Percentiles rank a stretch among this genome's conserved stretches.
Conservation (phyloP, 2,113 vertebrate genomes). For the Pituophis catenifer region DNA sequence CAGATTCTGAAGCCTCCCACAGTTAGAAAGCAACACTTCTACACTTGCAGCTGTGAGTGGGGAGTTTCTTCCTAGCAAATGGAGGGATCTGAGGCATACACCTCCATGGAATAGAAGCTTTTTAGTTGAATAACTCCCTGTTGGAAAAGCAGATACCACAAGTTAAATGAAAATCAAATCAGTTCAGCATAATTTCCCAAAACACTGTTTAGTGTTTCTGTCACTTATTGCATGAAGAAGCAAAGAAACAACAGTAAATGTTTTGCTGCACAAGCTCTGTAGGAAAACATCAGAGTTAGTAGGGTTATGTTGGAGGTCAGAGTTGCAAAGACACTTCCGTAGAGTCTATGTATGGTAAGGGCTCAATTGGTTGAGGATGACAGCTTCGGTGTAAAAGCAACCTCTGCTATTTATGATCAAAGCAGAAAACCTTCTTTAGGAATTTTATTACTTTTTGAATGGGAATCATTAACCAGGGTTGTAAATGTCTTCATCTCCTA, state of each 20-base stretch:
- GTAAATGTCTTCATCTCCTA: background rate
- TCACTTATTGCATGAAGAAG: background rate
- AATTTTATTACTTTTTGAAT: background rate
- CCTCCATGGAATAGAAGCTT: constrained; percentile 27
- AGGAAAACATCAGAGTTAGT: background rate
- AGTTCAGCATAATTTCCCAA: background rate
- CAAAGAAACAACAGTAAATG: background rate
- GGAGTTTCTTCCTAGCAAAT: constrained; percentile 45
- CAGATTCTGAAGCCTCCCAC: constrained; percentile 50
- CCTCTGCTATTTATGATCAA: background rate
- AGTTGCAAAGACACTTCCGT: background rate
- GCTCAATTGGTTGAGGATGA: background rate
- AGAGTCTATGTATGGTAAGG: background rate
- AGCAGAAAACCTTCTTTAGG: background rate
- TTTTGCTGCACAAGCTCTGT: background rate
- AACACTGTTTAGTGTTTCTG: background rate
- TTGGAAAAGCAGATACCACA: constrained; percentile 3
- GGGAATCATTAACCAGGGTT: background rate
- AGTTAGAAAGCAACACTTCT: constrained; percentile 34
- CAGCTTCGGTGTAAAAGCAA: background rate
- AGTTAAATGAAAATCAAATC: constrained; percentile 19
- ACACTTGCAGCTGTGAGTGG: constrained; percentile 44
- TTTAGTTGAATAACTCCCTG: background rate
- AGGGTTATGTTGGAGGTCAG: background rate
- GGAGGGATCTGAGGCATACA: constrained; percentile 19